Conservation (phyloP, 2,113 vertebrate species). For the Halcyon malimbica region DNA sequence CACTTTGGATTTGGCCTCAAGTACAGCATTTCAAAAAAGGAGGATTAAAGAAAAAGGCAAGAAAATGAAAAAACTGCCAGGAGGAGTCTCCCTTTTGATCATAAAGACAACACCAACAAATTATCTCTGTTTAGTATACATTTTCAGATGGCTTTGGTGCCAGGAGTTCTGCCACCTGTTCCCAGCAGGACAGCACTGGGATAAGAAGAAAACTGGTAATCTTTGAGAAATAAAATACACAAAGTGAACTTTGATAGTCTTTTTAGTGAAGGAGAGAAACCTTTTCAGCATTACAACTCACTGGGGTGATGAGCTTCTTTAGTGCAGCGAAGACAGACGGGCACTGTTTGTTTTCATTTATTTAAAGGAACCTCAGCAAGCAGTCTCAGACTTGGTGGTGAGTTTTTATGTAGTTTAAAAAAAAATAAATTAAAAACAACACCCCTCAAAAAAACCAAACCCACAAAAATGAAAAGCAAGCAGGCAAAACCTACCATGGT, state of each 20-base stretch:
- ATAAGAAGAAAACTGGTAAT: neutral
- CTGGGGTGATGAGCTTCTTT: neutral
- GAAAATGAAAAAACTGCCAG: neutral
- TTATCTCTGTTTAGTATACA: neutral
- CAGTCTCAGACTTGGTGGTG: neutral
- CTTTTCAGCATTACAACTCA: slow-evolving; percentile 8
- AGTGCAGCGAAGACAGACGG: neutral
- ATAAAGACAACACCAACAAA: slow-evolving; percentile 14
- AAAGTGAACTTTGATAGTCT: slow-evolving; percentile 50
- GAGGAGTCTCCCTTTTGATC: slow-evolving; percentile 19
- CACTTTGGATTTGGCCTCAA: slow-evolving; percentile 1
- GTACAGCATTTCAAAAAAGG: neutral
- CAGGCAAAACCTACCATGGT: neutral
- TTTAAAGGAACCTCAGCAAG: slow-evolving; percentile 11
- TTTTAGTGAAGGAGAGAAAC: neutral
- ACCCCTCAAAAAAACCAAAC: too few relatives aligned
- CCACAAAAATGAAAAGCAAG: neutral
- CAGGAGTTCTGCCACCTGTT: slow-evolving; percentile 48
- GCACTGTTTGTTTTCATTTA: slow-evolving; percentile 5
- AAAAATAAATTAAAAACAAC: too few relatives aligned
- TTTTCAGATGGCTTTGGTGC: slow-evolving; percentile 31
- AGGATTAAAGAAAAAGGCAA: rapidly evolving
- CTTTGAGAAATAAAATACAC: slow-evolving; percentile 35
- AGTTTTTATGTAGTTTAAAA: neutral
- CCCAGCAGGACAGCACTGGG: slow-evolving; percentile 15